phyloP scores from a whole-genome alignment of 53 echinoderm and acorn worm genomes.

The Paracentrotus lividus region DNA sequence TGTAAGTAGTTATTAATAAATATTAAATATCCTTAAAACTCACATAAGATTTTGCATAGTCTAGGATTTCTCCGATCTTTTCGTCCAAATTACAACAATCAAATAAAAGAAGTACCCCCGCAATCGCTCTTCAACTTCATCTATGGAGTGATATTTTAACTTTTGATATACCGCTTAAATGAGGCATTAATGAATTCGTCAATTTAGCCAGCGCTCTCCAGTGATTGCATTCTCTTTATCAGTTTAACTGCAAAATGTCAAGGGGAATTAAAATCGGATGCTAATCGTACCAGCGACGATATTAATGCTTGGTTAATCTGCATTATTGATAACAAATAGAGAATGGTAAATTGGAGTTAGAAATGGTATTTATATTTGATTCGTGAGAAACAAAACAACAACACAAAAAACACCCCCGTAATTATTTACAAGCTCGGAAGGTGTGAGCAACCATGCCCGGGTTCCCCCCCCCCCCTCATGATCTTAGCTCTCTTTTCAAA shows the following conservation, averaged over 20 bases:
- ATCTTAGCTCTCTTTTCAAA: too few relatives aligned
- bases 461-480: too few relatives aligned
- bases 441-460: too few relatives aligned
- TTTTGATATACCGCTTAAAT: conserved; percentile 40
- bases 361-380: not conserved
- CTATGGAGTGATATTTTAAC: conserved; percentile 3
- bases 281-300: not conserved
- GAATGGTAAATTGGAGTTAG: not conserved
- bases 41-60: too few relatives aligned
- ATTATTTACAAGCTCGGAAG: not conserved
- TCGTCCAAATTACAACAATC: not conserved
- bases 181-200: conserved; percentile 33
- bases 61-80: too few relatives aligned
- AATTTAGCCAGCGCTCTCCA: conserved; percentile 13
- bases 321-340: not conserved
- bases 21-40: too few relatives aligned
- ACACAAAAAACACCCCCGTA: not conserved
- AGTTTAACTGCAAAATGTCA: conserved; percentile 45
- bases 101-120: not conserved
- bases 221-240: conserved; percentile 31
- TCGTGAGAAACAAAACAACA: too few relatives aligned
- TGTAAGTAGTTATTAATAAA: conserved; percentile 63
- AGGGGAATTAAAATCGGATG: conserved; percentile 45
- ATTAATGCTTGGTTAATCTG: not conserved
- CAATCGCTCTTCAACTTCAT: not conserved